Percentiles rank a stretch among this genome's conserved stretches.
Conservation (phyloP, 2,888 invertebrate genomes). For the Cheilosia vulpina region DNA sequence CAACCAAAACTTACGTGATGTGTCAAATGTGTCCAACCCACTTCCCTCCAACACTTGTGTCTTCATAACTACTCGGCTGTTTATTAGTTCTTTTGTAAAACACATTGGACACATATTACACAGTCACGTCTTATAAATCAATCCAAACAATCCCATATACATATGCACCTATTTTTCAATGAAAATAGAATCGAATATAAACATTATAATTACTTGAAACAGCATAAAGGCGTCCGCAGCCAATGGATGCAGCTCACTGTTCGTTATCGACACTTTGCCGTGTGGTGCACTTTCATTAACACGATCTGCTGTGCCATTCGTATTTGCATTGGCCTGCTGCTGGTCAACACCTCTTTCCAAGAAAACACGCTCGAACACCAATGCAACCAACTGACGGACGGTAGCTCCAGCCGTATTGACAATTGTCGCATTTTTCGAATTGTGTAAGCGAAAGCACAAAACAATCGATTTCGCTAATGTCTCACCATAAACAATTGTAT, state of each 20-base stretch:
- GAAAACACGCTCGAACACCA: constrained; percentile 93
- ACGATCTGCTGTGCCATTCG: constrained; percentile 31
- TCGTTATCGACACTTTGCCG: constrained; percentile 71
- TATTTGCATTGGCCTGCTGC: constrained; percentile 50
- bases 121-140: no score
- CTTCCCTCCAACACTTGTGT: no score
- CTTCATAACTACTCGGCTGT: no score
- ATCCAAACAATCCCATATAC: no score
- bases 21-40: no score
- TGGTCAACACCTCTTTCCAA: constrained; percentile 79
- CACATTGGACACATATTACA: no score
- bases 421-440: constrained; percentile 96
- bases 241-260: constrained; percentile 90
- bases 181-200: background rate
- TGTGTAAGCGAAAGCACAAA: constrained; percentile 97
- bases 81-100: no score
- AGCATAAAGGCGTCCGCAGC: constrained; percentile 97
- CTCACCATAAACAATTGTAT: constrained; percentile 96
- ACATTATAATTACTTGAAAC: constrained; percentile 88
- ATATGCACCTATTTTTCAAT: no score
- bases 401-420: constrained; percentile 99
- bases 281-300: constrained; percentile 72
- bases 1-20: no score
- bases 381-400: constrained; percentile 96
- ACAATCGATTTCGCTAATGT: constrained; percentile 96